Evolutionary conservation across 2,797 vertebrate species (phyloP), one percentile per base, ranked within the genome.

Genomic region (Enteromius unitaeniatus): DNA sequence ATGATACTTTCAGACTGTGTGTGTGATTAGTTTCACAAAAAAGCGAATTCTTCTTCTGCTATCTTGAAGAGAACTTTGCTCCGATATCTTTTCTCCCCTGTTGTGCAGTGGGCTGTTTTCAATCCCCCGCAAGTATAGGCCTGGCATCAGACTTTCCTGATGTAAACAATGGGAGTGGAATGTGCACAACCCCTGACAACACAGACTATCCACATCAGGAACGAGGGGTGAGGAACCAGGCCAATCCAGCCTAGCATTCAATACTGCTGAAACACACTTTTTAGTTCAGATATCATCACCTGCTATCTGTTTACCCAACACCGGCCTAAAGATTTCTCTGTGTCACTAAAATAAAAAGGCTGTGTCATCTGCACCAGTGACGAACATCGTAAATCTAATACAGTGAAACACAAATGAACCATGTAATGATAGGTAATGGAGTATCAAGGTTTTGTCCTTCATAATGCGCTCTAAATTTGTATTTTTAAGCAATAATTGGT

Each of bases 121-220:
- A 60, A 79, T 84, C 62, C 73, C 65, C 58, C 11, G 37, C 60
- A 51, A 53, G 78, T 84, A 88, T 62, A 83, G 74, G 70, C 45
- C n/a, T 87, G 88, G 89, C 85, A 85, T 89, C 84, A 87, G 58
- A 86, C 89, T 86, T 90, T 90, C 90, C 91, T 90, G 78, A 47
- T 81, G 82, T 13, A 88, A 89, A 92, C 91, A 91, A 89, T 82
- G 81, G 90, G 81, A 68, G 83, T 88, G 90, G 91, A 92, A 91
- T 90, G 90, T 85, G 89, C 83, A 72, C 87, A 90, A 83, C 83
- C 85, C 86, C 83, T 83, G 86, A 90, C 89, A 88, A 84, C 83
- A 78, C 84, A 76, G 69, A 37, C 64, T 8, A 78, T 69, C 82
- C 78, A 86, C 69, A 79, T 73, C 67, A 42, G 70, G 70, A 83